Percentiles rank a stretch among this genome's conserved stretches.
Conservation (phyloP, 2,888 invertebrate species). For the Dorcus parallelipipedus region DNA sequence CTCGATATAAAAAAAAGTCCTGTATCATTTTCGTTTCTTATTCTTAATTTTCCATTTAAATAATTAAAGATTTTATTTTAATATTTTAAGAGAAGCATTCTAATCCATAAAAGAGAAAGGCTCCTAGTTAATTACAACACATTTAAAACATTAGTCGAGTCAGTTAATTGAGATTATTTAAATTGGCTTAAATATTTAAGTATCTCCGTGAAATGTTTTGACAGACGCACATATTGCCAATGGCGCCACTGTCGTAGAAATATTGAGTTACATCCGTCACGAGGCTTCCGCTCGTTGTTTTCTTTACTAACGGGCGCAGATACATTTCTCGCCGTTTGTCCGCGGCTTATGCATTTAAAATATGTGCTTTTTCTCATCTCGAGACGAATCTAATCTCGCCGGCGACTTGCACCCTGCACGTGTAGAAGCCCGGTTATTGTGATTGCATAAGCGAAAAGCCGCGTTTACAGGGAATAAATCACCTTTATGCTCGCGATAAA, state of each 20-base stretch:
- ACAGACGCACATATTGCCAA: slow-evolving; percentile 22
- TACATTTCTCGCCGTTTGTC: slow-evolving; percentile 3
- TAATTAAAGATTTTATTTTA: not conserved
- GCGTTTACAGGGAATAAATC: no score
- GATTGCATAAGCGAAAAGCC: no score
- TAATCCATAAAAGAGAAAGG: no score
- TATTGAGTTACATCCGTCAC: slow-evolving; percentile 27
- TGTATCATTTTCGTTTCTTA: no score
- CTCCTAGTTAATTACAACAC: not conserved
- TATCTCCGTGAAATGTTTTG: slow-evolving; percentile 23
- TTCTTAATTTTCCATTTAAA: not conserved
- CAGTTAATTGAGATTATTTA: slow-evolving; percentile 19
- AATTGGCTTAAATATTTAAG: slow-evolving; percentile 14
- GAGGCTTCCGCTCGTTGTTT: slow-evolving; percentile 27
- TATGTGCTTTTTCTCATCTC: no score
- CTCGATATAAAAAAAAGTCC: no score
- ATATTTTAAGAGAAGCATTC: not conserved
- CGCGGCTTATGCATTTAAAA: no score
- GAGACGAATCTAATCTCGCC: no score
- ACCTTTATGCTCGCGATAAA: no score
- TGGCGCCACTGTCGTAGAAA: slow-evolving; percentile 23
- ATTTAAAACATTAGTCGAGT: not conserved
- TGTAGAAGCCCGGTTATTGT: no score
- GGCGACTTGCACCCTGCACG: no score
- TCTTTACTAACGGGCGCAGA: slow-evolving; percentile 22